phyloP scores from a whole-genome alignment of 2,888 invertebrate species.

The Minunthozetes semirufus region DNA sequence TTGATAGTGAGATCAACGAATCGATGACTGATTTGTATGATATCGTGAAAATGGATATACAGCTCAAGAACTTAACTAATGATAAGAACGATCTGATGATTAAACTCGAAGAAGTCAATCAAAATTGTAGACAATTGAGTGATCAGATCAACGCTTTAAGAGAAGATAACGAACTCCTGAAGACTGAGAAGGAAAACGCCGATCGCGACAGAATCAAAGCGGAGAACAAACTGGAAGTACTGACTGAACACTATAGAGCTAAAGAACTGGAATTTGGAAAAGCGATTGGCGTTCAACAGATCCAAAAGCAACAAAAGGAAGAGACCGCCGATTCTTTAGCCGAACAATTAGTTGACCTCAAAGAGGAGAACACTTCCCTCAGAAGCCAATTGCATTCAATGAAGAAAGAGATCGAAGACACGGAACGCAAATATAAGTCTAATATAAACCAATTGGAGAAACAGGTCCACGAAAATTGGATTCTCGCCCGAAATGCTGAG shows the following conservation, averaged over 20 bases:
- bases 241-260: conserved; percentile 36
- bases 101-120: conserved; percentile 20
- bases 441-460: conserved; percentile 33
- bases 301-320: conserved; percentile 34
- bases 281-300: conserved; percentile 36
- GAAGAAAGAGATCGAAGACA: conserved; percentile 36
- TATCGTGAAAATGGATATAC: conserved; percentile 27
- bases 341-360: conserved; percentile 19
- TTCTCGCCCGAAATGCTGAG: conserved; percentile 32
- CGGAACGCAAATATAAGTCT: conserved; percentile 32
- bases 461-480: conserved; percentile 36
- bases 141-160: background rate
- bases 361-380: conserved; percentile 35
- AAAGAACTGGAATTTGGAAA: conserved; percentile 35
- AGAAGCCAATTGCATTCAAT: conserved; percentile 33
- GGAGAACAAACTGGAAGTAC: conserved; percentile 32
- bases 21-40: conserved; percentile 26
- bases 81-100: conserved; percentile 10
- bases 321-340: conserved; percentile 32
- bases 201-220: conserved; percentile 33
- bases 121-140: background rate
- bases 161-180: conserved; percentile 21
- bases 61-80: conserved; percentile 18
- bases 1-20: background rate
- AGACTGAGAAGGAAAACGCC: conserved; percentile 31